These are phyloP conservation scores for Dolichoris vasculosae DNA, from an alignment of 1,140 invertebrate genomes.

Conservation along the genomic window DNA sequence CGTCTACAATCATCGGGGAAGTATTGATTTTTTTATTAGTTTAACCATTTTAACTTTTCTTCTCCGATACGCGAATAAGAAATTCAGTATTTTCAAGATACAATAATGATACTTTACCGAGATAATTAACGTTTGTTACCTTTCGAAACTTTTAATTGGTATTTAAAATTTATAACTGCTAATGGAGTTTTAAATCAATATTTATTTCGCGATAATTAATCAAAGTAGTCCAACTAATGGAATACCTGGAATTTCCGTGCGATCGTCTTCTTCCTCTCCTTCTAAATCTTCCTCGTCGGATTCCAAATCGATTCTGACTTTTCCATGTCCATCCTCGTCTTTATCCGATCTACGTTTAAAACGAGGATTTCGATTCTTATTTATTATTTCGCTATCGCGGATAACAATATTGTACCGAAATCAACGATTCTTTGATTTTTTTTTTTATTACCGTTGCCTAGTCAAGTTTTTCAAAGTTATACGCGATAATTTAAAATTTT, in stretches of 20 bases:
- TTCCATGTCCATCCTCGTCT: conserved; percentile 82
- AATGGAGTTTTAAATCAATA: background rate
- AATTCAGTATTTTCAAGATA: too few relatives aligned
- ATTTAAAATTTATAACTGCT: too few relatives aligned
- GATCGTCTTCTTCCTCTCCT: conserved; percentile 73
- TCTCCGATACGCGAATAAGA: too few relatives aligned
- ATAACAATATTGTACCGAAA: background rate
- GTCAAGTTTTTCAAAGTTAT: too few relatives aligned
- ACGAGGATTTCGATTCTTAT: background rate
- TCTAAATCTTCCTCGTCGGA: conserved; percentile 76
- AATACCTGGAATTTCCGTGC: conserved; percentile 65
- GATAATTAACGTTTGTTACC: too few relatives aligned
- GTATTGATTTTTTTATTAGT: background rate
- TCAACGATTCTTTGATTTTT: too few relatives aligned
- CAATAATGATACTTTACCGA: too few relatives aligned
- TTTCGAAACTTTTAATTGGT: too few relatives aligned
- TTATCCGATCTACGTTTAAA: conserved; percentile 77
- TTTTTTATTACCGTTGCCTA: too few relatives aligned
- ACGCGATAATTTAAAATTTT: too few relatives aligned
- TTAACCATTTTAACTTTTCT: too few relatives aligned
- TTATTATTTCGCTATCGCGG: background rate
- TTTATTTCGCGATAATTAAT: background rate
- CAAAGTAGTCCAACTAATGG: background rate
- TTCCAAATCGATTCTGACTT: conserved; percentile 78
- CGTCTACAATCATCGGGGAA: conserved; percentile 66